Evolutionary conservation across 1,140 invertebrate genomes (phyloP).

Genomic region (Eupristina koningsbergeri): DNA sequence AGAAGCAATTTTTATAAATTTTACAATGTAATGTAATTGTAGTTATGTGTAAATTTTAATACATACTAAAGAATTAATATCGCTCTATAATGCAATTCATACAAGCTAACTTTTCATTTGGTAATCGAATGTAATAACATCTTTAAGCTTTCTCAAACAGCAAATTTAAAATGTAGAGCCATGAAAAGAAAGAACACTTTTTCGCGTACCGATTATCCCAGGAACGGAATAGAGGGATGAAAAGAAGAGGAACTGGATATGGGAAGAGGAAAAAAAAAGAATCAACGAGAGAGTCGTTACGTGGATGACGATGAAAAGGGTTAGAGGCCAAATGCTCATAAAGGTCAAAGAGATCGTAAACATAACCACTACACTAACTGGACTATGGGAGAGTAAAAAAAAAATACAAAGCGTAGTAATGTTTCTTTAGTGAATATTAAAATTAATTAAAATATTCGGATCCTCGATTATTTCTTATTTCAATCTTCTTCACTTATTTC

Average conservation of each 20-base stretch:
- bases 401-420: no score
- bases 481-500: not conserved
- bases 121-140: conserved; percentile 20
- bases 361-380: not conserved
- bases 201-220: not conserved
- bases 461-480: no score
- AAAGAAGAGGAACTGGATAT: not conserved
- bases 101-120: conserved; percentile 4
- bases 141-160: conserved; percentile 34
- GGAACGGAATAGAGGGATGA: conserved; percentile 12
- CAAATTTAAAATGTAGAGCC: not conserved
- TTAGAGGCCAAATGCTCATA: conserved; percentile 56
- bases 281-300: conserved; percentile 51
- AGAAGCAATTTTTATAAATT: no score
- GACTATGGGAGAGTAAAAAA: not conserved
- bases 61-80: no score
- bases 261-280: not conserved
- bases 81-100: no score
- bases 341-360: conserved; percentile 60
- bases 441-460: no score
- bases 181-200: conserved; percentile 10
- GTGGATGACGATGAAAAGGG: conserved; percentile 56
- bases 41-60: no score
- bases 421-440: no score
- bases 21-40: no score